Conservation (phyloP, 2,113 vertebrate genomes). For the Ondatra zibethicus region DNA sequence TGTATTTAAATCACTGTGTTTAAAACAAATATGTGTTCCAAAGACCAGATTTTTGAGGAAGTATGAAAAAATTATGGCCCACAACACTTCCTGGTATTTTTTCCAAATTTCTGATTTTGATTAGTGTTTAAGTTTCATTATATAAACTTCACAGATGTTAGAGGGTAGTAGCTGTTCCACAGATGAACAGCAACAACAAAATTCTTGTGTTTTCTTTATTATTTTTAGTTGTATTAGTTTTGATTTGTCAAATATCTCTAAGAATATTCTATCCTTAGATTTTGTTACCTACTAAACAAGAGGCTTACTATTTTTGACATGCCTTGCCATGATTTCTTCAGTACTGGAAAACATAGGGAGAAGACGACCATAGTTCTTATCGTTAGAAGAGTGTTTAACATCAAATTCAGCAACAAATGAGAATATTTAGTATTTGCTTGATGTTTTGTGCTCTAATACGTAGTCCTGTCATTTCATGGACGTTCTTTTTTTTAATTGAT, state of each 20-base stretch:
- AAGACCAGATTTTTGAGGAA: background rate
- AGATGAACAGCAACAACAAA: background rate
- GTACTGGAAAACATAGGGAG: background rate
- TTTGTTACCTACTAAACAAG: slow-evolving; percentile 34
- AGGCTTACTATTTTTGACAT: background rate
- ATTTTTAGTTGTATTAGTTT: slow-evolving; percentile 28
- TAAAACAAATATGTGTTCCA: slow-evolving; percentile 14
- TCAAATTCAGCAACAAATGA: background rate
- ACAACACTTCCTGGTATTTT: background rate
- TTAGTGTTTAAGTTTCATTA: background rate
- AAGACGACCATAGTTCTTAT: background rate
- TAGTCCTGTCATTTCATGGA: background rate
- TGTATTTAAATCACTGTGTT: slow-evolving; percentile 18
- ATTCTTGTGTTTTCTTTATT: slow-evolving; percentile 6
- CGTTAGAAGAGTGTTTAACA: background rate
- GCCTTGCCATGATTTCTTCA: slow-evolving; percentile 9
- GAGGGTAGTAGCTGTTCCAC: background rate
- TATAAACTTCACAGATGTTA: background rate
- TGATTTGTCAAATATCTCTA: slow-evolving; percentile 22
- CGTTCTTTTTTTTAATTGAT: background rate
- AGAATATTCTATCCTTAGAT: background rate
- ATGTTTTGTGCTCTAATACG: background rate
- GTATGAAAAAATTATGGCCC: background rate
- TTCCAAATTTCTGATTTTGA: background rate
- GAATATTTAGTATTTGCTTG: background rate